phyloP scores from a whole-genome alignment of 1,140 invertebrate genomes.

The Sinonovacula constricta region DNA sequence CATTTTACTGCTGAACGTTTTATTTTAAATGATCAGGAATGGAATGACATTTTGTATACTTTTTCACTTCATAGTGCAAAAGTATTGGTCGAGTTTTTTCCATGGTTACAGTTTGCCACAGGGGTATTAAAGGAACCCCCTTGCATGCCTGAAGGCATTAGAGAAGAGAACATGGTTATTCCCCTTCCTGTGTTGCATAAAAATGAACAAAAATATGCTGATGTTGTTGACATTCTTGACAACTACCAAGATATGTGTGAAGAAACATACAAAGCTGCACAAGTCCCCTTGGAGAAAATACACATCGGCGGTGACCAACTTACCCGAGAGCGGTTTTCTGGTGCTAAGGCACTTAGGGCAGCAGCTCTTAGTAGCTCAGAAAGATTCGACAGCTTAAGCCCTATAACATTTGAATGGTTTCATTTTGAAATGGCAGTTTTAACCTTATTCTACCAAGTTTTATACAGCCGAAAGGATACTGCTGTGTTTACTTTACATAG shows the following conservation, averaged over 20 bases:
- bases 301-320: constrained; percentile 55
- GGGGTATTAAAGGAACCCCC: not conserved
- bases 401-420: constrained; percentile 60
- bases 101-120: constrained; percentile 1
- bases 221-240: constrained; percentile 42
- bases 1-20: not conserved
- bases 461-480: constrained; percentile 27
- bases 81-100: constrained; percentile 38
- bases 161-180: constrained; percentile 14
- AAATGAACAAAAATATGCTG: constrained; percentile 50
- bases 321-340: constrained; percentile 53
- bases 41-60: too few species aligned
- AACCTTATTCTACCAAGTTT: constrained; percentile 28
- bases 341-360: constrained; percentile 47
- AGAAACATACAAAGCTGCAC: not conserved
- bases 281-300: not conserved
- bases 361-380: constrained; percentile 20
- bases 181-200: constrained; percentile 35
- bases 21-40: constrained; percentile 15
- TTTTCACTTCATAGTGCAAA: too few species aligned
- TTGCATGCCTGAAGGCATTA: not conserved
- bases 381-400: constrained; percentile 34
- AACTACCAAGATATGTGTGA: constrained; percentile 21
- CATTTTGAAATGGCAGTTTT: constrained; percentile 52
- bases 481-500: constrained; percentile 32